Conservation (phyloP, 2,797 vertebrate genomes). For the Scleropages formosus region DNA sequence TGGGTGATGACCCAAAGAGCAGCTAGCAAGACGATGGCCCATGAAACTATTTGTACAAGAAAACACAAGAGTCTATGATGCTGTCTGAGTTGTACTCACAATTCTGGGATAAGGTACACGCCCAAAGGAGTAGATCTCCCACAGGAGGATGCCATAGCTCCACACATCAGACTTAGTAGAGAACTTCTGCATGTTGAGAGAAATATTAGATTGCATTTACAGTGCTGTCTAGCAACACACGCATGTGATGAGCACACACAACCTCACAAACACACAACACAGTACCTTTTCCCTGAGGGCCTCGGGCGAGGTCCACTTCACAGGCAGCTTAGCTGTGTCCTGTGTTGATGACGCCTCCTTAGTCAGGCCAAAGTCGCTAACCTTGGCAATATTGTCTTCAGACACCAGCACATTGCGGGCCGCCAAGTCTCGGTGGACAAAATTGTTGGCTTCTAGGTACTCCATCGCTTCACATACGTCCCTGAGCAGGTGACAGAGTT, state of each 20-base stretch:
- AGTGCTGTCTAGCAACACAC: background rate
- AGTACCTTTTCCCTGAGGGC: constrained; percentile 92
- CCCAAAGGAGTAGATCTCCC: constrained; percentile 99
- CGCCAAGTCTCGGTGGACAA: constrained; percentile 92
- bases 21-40: background rate
- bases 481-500: constrained; percentile 57
- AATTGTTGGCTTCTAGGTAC: constrained; percentile 91
- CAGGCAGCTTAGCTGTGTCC: constrained; percentile 91
- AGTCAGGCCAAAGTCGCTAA: constrained; percentile 96
- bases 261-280: background rate
- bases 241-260: background rate
- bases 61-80: background rate
- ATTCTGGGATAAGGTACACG: constrained; percentile 98
- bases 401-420: constrained; percentile 95
- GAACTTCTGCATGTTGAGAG: constrained; percentile 76
- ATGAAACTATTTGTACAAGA: background rate
- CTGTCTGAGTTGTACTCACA: constrained; percentile 71
- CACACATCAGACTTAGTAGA: constrained; percentile 98
- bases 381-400: constrained; percentile 93
- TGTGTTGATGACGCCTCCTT: constrained; percentile 92
- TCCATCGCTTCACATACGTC: constrained; percentile 96
- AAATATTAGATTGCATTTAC: constrained; percentile 10
- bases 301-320: constrained; percentile 95
- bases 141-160: constrained; percentile 96
- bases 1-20: background rate